Evolutionary conservation across 2,113 vertebrate genomes (phyloP), one percentile per base, ranked within the genome.

Genomic region (Noctilio leporinus): DNA sequence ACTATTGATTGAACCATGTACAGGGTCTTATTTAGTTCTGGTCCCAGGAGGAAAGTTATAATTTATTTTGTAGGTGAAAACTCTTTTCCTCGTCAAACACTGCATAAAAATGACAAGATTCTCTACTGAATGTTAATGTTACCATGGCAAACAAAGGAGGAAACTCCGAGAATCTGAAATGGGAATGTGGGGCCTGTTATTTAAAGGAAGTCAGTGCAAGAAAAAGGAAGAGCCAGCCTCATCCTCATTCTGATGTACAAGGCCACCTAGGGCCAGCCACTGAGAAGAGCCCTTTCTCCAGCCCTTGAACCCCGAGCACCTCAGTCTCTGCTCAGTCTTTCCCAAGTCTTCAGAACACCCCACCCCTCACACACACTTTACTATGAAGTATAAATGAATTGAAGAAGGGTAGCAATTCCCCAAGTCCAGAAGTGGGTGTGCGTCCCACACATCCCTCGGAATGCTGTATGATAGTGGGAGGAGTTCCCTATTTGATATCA

Each of bases 11-110:
- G 76, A 78, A 73, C 64, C 51, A 43, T 35, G 35, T 11, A 24
- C 11, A 77, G 53, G 35, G 51, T 78, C 59, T 35, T 35, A 90
- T 22, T 76, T 51, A 76, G 59, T 91, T 81, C 43, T 69, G 55
- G n/a, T 24, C 17, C 7, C 72, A 53, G 49, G 35, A 40, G 49
- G 22, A 88, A 47, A 57, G 64, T 88, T 67, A 16, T 62, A n/a
- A 78, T 87, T 92, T 40, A 65, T 11, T 62, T 91, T 88, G 53
- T 35, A 92, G 80, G 51, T 24, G 7, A 96, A 75, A 87, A 64
- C 17, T 26, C 33, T 69, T 45, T 67, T 40, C 30, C 26, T 38
- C 45, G 47, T 40, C 77, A 89, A 85, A 76, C 35, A 88, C 14
- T 88, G 30, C 62, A 28, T 73, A 76, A 55, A 89, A 72, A 11